Evolutionary conservation across 2,113 vertebrate species (phyloP).

Genomic region (Planiliza haematocheilus): DNA sequence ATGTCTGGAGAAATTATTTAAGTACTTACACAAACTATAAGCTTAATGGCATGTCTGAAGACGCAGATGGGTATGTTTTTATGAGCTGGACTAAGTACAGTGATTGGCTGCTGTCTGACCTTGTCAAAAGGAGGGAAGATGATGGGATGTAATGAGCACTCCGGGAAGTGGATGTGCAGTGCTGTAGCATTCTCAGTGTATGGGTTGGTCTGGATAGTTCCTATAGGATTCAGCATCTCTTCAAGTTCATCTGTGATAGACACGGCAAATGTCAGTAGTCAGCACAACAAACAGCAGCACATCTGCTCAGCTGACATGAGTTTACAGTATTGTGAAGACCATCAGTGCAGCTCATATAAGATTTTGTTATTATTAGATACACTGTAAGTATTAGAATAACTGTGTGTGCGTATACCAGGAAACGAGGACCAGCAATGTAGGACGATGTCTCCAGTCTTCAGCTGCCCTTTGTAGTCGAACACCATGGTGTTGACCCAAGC

Average conservation of each 20-base stretch:
- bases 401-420: constrained; percentile 85
- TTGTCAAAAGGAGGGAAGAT: constrained; percentile 97
- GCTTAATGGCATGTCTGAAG: neutral
- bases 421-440: constrained; percentile 98
- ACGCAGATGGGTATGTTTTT: neutral
- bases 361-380: constrained; percentile 4
- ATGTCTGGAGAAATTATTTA: neutral
- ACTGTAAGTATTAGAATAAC: neutral
- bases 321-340: too few relatives aligned
- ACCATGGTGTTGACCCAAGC: constrained; percentile 99
- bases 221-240: constrained; percentile 99
- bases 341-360: constrained; percentile 1
- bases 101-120: constrained; percentile 79
- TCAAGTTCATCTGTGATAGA: constrained; percentile 93
- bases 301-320: neutral
- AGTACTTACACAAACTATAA: neutral
- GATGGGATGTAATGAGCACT: constrained; percentile 88
- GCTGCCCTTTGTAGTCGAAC: constrained; percentile 97
- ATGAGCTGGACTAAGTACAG: neutral
- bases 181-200: constrained; percentile 96
- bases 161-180: constrained; percentile 92
- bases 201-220: constrained; percentile 96
- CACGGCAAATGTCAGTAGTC: neutral
- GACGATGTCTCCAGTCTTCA: constrained; percentile 91
- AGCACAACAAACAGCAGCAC: neutral